Evolutionary conservation across 2,888 invertebrate species (phyloP).

Genomic region (Amorpha juglandis): DNA sequence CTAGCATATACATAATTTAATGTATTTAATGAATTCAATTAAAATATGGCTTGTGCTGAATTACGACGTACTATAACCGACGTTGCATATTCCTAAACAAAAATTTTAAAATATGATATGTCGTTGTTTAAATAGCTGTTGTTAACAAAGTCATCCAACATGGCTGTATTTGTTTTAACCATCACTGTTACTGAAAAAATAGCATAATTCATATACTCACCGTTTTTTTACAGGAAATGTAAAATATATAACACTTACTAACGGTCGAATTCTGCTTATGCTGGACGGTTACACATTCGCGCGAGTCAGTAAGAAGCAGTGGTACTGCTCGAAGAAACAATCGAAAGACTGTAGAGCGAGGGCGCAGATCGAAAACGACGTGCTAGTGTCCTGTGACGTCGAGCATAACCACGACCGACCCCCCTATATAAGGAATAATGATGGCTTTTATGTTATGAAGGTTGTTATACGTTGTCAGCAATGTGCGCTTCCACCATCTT

Average conservation of each 20-base stretch:
- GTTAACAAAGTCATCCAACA: too few species aligned
- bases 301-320: conserved; percentile 46
- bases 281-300: conserved; percentile 49
- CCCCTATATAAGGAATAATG: background rate
- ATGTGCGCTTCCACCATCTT: too few species aligned
- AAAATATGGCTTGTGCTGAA: too few species aligned
- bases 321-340: conserved; percentile 57
- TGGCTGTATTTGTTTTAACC: too few species aligned
- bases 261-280: conserved; percentile 20
- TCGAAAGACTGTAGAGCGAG: conserved; percentile 46
- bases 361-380: conserved; percentile 29
- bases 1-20: too few species aligned
- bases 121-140: too few species aligned
- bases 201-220: background rate
- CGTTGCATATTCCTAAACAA: too few species aligned
- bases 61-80: too few species aligned
- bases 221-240: conserved; percentile 8
- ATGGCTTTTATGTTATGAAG: background rate
- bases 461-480: too few species aligned
- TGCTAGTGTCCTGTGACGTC: background rate
- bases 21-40: too few species aligned
- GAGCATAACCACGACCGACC: conserved; percentile 3
- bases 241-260: conserved; percentile 26
- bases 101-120: too few species aligned
- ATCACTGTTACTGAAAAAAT: background rate